A percentile compares a stretch with the other conserved stretches of the same genome.
Evolutionary conservation across 2,888 invertebrate species (phyloP).

Genomic region (Hyles lineata): DNA sequence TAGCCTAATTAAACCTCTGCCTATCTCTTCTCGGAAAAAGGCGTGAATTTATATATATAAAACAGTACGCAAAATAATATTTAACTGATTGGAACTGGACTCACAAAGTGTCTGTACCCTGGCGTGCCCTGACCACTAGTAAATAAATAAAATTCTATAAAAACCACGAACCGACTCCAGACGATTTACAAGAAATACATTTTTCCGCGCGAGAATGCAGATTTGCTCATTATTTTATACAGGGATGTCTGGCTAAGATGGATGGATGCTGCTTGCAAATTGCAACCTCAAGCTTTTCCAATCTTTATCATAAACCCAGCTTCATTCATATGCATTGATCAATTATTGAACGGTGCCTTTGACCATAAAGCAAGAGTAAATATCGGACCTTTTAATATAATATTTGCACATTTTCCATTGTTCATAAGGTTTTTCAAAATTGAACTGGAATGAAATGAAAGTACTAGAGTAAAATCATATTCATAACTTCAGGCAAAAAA

Average conservation of each 20-base stretch:
- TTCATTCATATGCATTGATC: slow-evolving; percentile 34
- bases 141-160: neutral
- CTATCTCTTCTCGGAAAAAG: too few species aligned
- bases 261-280: slow-evolving; percentile 30
- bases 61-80: too few species aligned
- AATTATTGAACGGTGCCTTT: slow-evolving; percentile 28
- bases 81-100: too few species aligned
- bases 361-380: slow-evolving; percentile 20
- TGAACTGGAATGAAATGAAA: too few species aligned
- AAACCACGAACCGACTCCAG: neutral
- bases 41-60: too few species aligned
- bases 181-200: neutral
- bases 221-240: slow-evolving; percentile 27
- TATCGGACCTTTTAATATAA: neutral
- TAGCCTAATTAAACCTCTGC: too few species aligned
- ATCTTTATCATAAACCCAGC: slow-evolving; percentile 29
- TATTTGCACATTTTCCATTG: neutral
- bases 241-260: slow-evolving; percentile 25
- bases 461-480: too few species aligned
- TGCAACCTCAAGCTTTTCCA: slow-evolving; percentile 28
- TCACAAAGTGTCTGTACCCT: too few species aligned
- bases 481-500: too few species aligned
- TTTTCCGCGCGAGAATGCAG: slow-evolving; percentile 8
- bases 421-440: too few species aligned
- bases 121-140: neutral